Base-by-base conservation (phyloP, 2,113 vertebrate species). In the Origma solitaria region DNA sequence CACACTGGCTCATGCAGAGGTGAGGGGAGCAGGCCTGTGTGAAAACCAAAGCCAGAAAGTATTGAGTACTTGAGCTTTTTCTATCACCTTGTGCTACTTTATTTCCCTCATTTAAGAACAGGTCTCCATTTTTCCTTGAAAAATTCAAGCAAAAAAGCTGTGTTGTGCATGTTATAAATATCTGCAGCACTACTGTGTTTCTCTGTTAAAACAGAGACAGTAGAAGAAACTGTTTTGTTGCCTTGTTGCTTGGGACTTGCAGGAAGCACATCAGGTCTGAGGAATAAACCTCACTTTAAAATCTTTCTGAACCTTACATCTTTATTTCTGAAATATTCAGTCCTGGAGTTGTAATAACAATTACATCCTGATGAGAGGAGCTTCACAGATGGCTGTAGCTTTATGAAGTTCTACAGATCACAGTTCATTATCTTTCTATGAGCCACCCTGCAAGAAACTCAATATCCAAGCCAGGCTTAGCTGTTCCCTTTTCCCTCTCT, bases 1-100 rank as follows among this genome's bases (percentile, higher is more conserved):
- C 35, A 21, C 3, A 1, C 27, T 30, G 60, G 28, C 51, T 69
- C 7, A 5, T 0, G 0, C 28, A 16, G n/a, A 62, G 11, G 10
- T 28, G 25, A 62, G 35, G 35, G 30, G 38, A 71, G 11, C 25
- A 78, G 15, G 9, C 50, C 38, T 50, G 33, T 9, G 4, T 56
- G 64, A 50, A 87, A 70, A 75, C 10, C 27, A 38, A 68, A 31
- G 23, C 35, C 19, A 79, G 53, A 78, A 75, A 31, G 0, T 9
- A 2, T 50, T 65, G 21, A 64, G 27, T n/a, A 45, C 17, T 62
- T 37, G 10, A 79, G 23, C 22, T 71, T 62, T 91, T 85, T 37
- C 37, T 82, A 0, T 35, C 15, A 31, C 11, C 7, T 35, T 13
- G 11, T 68, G 20, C 31, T 15, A 10, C 5, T 8, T 69, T 86